Conservation (phyloP, 2,113 vertebrate species). For the Neolamprologus falcicula region DNA sequence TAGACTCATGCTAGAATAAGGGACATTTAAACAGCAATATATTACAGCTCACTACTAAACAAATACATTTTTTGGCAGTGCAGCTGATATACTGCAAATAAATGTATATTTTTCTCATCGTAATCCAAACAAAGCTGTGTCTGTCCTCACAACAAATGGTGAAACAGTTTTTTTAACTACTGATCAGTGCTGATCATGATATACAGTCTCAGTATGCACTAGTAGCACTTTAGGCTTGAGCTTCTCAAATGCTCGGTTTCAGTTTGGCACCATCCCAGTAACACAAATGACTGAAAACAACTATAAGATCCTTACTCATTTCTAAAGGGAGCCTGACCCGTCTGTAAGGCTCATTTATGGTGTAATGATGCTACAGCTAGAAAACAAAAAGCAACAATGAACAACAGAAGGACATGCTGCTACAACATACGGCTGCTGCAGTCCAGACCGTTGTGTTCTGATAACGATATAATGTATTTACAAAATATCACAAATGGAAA, state of each 20-base stretch:
- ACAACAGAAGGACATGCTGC: background rate
- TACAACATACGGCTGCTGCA: background rate
- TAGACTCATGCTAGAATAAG: background rate
- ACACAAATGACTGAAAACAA: background rate
- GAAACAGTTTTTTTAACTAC: background rate
- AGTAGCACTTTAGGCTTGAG: background rate
- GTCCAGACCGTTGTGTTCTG: background rate
- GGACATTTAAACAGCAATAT: background rate
- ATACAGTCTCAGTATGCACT: background rate
- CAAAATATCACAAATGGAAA: background rate
- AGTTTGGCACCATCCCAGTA: background rate
- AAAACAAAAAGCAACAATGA: background rate
- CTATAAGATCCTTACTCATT: background rate
- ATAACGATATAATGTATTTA: background rate
- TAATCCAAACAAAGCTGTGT: background rate
- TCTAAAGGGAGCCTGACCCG: background rate
- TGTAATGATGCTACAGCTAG: rapidly evolving
- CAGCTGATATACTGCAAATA: background rate
- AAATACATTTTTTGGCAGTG: background rate
- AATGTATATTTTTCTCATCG: background rate
- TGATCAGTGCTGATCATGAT: background rate
- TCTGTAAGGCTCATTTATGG: background rate
- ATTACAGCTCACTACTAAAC: background rate
- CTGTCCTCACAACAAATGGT: background rate
- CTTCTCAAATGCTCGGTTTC: rapidly evolving